phyloP scores from a whole-genome alignment of 2,888 invertebrate genomes.

The Melanostoma scalare region DNA sequence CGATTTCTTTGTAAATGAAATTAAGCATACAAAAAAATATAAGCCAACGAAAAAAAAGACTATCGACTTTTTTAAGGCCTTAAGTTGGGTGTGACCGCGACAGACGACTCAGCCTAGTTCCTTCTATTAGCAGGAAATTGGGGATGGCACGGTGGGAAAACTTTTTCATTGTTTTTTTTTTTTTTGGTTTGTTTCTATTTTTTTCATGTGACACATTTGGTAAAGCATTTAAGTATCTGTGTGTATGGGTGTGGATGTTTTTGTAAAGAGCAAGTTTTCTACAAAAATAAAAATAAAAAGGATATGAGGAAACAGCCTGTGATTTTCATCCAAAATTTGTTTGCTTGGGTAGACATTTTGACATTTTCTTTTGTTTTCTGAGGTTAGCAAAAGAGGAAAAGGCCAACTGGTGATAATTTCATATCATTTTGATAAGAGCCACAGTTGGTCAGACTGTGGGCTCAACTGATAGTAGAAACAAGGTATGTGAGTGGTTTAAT shows the following conservation, averaged over 20 bases:
- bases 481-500: no score
- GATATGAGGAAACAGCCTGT: constrained; percentile 32
- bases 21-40: background rate
- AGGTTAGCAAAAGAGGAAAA: background rate
- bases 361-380: constrained; percentile 1
- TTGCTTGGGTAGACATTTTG: constrained; percentile 37
- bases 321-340: constrained; percentile 31
- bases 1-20: background rate
- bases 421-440: background rate
- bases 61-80: constrained; percentile 16
- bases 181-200: background rate
- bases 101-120: constrained; percentile 29
- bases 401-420: constrained; percentile 28
- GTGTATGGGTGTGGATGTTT: constrained; percentile 4
- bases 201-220: constrained; percentile 23
- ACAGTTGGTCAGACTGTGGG: no score
- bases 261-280: constrained; percentile 17
- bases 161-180: background rate
- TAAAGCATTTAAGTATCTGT: no score
- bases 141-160: background rate
- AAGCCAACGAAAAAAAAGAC: no score
- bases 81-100: background rate
- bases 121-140: constrained; percentile 23
- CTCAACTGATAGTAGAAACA: no score
- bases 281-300: constrained; percentile 12